Conservation (phyloP, 2,113 vertebrate genomes). For the Psittacara wagleri region DNA sequence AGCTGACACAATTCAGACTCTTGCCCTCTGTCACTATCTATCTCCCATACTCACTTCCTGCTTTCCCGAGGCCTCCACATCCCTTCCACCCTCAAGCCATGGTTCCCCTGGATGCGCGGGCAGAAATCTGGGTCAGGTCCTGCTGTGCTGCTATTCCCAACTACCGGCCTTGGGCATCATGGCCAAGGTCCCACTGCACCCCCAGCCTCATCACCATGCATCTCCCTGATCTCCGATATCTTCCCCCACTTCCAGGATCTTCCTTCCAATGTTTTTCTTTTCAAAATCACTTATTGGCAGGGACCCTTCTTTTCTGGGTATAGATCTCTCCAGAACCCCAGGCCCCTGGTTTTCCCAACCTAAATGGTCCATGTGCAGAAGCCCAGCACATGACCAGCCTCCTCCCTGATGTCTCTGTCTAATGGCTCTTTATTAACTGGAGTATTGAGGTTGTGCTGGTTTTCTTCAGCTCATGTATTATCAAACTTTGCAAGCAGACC, state of each 20-base stretch:
- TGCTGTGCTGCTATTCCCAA: accelerated
- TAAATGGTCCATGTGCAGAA: not conserved
- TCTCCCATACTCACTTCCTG: not conserved
- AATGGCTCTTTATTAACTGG: not conserved
- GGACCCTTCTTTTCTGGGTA: not conserved
- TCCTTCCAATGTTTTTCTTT: not conserved
- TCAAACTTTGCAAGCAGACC: not conserved
- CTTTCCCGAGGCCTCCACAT: accelerated
- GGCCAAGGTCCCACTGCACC: not conserved
- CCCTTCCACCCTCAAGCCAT: accelerated
- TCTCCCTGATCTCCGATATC: not conserved
- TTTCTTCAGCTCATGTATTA: not conserved
- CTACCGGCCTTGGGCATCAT: accelerated
- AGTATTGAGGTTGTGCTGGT: not conserved
- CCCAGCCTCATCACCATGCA: accelerated
- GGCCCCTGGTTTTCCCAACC: accelerated
- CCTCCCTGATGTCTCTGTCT: not conserved
- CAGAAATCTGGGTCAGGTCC: not conserved
- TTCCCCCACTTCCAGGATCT: not conserved
- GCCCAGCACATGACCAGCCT: not conserved
- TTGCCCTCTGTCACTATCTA: not conserved
- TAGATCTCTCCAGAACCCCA: not conserved
- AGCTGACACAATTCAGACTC: not conserved
- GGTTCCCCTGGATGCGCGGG: accelerated
- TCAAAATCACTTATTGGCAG: not conserved